These are phyloP conservation scores for Cryptus viduatorius DNA, from an alignment of 2,888 invertebrate genomes.

Conservation along the genomic window DNA sequence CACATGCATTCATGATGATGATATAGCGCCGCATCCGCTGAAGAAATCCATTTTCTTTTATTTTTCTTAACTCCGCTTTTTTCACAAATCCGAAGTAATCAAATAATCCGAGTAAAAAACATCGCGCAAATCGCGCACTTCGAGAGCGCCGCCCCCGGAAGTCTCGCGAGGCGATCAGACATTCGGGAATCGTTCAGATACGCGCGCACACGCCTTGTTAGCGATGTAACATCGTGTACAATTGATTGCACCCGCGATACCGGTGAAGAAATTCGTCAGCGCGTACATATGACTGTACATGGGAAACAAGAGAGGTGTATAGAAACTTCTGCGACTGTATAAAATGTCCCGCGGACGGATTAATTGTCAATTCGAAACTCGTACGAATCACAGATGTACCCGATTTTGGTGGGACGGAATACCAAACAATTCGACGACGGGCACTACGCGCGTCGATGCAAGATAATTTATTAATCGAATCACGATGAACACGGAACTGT, in stretches of 20 bases:
- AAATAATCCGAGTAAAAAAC: background rate
- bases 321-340: constrained; percentile 13
- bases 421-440: constrained; percentile 69
- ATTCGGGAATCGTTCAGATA: constrained; percentile 60
- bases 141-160: background rate
- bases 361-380: constrained; percentile 72
- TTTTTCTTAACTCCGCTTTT: background rate
- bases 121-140: no score
- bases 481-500: background rate
- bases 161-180: constrained; percentile 28
- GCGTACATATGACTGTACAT: constrained; percentile 20
- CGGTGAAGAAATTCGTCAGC: constrained; percentile 54
- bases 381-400: constrained; percentile 78
- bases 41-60: constrained; percentile 4
- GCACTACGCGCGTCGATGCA: constrained; percentile 34
- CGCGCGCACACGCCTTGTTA: constrained; percentile 47
- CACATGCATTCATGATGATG: background rate
- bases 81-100: background rate
- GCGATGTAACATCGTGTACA: constrained; percentile 67
- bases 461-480: constrained; percentile 29
- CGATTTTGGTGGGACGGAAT: constrained; percentile 74
- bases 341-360: constrained; percentile 3
- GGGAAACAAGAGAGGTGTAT: background rate
- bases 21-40: background rate
- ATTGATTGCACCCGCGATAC: constrained; percentile 57